phyloP scores from a whole-genome alignment of 2,888 invertebrate genomes.

The Exephanes ischioxanthus region DNA sequence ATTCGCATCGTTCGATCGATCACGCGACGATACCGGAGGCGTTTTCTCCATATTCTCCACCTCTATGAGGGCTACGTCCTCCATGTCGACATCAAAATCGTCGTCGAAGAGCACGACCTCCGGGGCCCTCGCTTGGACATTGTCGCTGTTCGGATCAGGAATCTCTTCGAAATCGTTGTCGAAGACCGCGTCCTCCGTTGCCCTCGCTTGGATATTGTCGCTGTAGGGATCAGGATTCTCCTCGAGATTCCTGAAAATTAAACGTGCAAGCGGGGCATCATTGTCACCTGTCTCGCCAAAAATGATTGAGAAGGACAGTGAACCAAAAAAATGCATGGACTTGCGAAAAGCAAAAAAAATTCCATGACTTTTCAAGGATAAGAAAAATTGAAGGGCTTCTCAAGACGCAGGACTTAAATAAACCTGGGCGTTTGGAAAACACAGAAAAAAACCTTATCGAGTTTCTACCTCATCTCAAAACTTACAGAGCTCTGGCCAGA shows the following conservation, averaged over 20 bases:
- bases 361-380: neutral
- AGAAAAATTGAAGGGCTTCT: neutral
- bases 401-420: neutral
- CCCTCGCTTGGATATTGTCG: slow-evolving; percentile 75
- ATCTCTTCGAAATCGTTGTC: slow-evolving; percentile 81
- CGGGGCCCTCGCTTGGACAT: slow-evolving; percentile 72
- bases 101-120: slow-evolving; percentile 73
- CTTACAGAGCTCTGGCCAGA: slow-evolving; percentile 87
- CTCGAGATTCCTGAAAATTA: slow-evolving; percentile 83
- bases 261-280: neutral
- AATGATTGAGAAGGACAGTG: neutral
- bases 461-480: slow-evolving; percentile 30
- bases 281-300: too few relatives aligned
- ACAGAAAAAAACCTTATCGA: neutral
- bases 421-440: too few relatives aligned
- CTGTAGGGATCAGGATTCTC: slow-evolving; percentile 85
- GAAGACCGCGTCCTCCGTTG: slow-evolving; percentile 61
- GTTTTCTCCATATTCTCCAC: slow-evolving; percentile 54
- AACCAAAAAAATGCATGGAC: neutral
- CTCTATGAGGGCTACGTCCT: slow-evolving; percentile 72
- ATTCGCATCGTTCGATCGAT: slow-evolving; percentile 8
- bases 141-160: slow-evolving; percentile 83
- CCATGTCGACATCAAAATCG: slow-evolving; percentile 76
- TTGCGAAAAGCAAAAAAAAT: neutral
- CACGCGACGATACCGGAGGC: neutral